Base-by-base conservation (phyloP, 30 jellyfish, hydroid and myxozoan genomes). In the Nemopilema nomurai region DNA sequence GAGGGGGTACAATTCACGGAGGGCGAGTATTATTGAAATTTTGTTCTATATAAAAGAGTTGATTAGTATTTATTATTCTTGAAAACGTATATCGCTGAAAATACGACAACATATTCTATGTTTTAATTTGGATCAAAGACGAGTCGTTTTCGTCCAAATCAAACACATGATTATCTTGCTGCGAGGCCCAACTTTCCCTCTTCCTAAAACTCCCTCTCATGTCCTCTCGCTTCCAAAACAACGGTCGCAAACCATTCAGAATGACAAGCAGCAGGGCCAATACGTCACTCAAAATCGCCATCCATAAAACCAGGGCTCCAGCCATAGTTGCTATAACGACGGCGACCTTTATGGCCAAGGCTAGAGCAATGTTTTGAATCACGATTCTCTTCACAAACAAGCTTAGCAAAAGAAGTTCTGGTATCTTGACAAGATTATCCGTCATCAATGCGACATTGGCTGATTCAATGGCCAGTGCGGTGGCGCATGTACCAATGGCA, bases 391-490 rank as follows among this genome's bases (percentile, higher is more conserved):
- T 79, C 29, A 96, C 84, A 52, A 81, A 74, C 77, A 77, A 83
- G 76, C 96, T 86, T 63, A 89, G 86, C 57, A 51, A 32, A 13
- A 94, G 32, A 18, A 79, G 71, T 21, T 84, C 95, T 1, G 94
- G 92, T 51, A 94, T 85, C 80, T 71, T 89, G 79, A 80, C 57
- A 73, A 94, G 73, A 30, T 80, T 89, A 83, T 94, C 99, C 25
- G 87, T 89, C 99, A 94, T 94, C 28, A 88, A 81, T 25, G 96
- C 87, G 49, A 94, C 90, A 30, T 88, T 97, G 0, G 99, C 99
- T 1, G 97, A 94, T 49, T 94, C 92, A 50, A 92, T 87, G 23
- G 98, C 97, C n/a, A 92, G 89, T 4, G 97, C 98, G 19, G 99
- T 83, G 8, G 91, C 99, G 28, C 92, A 78, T 28, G 93, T 90